phyloP scores from a whole-genome alignment of 2,797 vertebrate species.

The Pantherophis vulpinus region DNA sequence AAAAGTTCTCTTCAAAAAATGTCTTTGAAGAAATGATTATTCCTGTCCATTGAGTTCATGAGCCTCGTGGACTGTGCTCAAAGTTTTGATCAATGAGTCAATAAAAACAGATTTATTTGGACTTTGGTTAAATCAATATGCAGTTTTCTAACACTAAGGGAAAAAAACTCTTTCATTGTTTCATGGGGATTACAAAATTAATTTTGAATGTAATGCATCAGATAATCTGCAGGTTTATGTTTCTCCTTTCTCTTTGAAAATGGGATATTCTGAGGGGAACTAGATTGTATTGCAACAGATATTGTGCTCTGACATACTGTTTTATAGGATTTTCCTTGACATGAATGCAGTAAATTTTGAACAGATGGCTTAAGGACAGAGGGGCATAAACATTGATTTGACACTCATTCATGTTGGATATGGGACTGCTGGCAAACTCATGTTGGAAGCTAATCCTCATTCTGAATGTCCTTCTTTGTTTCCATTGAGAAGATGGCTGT shows the following conservation, averaged over 20 bases:
- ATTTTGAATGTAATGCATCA: constrained; percentile 60
- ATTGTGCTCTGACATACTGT: neutral
- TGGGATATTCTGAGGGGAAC: neutral
- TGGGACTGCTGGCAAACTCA: constrained; percentile 20
- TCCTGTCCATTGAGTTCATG: constrained; percentile 63
- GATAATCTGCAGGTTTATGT: constrained; percentile 24
- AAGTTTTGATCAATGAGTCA: constrained; percentile 70
- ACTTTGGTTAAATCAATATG: constrained; percentile 67
- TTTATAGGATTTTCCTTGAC: neutral
- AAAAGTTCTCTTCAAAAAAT: constrained; percentile 41
- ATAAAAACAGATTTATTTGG: constrained; percentile 64
- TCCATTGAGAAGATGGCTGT: constrained; percentile 52
- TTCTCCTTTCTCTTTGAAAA: neutral
- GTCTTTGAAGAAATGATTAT: constrained; percentile 63
- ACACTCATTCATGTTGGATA: constrained; percentile 13
- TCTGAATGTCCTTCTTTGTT: constrained; percentile 25
- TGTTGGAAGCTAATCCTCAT: constrained; percentile 38
- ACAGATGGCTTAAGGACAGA: neutral
- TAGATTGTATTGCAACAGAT: neutral
- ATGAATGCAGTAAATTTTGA: constrained; percentile 1
- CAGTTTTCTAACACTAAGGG: constrained; percentile 67
- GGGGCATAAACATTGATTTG: constrained; percentile 5
- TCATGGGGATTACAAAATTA: constrained; percentile 41
- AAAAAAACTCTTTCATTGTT: constrained; percentile 48
- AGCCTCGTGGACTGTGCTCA: constrained; percentile 58